phyloP scores from a whole-genome alignment of 2,113 vertebrate species.

The Zapus hudsonius region DNA sequence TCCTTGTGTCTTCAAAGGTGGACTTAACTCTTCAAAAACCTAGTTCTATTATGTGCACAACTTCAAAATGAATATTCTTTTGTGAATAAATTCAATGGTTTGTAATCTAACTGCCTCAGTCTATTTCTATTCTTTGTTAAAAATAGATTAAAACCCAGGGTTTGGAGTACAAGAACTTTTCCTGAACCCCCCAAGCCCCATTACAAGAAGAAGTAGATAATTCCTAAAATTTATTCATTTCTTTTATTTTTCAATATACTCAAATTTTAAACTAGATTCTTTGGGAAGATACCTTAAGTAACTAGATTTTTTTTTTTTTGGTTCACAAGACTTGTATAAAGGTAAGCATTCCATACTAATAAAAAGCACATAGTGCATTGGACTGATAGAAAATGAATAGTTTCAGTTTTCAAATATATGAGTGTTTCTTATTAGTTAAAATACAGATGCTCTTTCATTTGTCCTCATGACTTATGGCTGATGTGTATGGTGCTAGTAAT shows the following conservation, averaged over 20 bases:
- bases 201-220: background rate
- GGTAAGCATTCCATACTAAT: background rate
- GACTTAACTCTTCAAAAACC: constrained; percentile 41
- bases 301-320: background rate
- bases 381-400: constrained; percentile 28
- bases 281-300: background rate
- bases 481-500: background rate
- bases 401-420: background rate
- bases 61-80: constrained; percentile 36
- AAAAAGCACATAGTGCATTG: background rate
- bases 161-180: no score
- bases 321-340: background rate
- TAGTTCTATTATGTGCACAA: background rate
- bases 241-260: constrained; percentile 35
- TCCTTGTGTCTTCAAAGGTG: constrained; percentile 19
- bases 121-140: no score
- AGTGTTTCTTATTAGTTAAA: constrained; percentile 7
- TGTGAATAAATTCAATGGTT: background rate
- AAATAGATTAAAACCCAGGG: no score
- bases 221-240: constrained; percentile 41
- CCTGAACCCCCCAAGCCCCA: no score
- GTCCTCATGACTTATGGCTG: background rate
- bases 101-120: no score
- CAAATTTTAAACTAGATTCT: background rate
- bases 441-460: constrained; percentile 40